Base-by-base conservation (phyloP, 2,888 invertebrate species). In the Lochmaea crataegi region DNA sequence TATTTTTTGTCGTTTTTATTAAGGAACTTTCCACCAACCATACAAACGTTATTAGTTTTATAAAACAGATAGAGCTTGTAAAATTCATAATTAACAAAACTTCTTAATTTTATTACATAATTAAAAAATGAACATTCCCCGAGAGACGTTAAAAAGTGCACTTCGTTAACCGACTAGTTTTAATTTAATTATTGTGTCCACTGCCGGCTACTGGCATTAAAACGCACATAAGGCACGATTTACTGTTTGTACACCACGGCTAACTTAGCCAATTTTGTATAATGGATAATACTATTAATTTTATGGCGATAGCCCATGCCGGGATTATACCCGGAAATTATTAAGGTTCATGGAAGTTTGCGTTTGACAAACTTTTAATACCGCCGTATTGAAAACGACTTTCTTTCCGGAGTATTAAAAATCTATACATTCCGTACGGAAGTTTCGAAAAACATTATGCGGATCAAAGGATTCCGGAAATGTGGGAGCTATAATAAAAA, bases 281-380 rank as follows among this genome's bases (percentile, higher is more conserved):
- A 18, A 53, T 53, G 53, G 16, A 53, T 53, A 53, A 53, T 53
- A 53, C 53, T 10, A 53, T 53, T 18, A 53, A 53, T 18, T 53
- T 53, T 53, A 16, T 53, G 18, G 16, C 53, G 16, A 18, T 53
- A 53, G 16, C 14, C 53, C 18, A 18, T 3, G 53, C 53, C 2
- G 53, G 53, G 10, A 53, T 53, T 53, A 53, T 14, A 18, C 16
- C 16, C 18, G 53, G 16, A 53, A 53, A 18, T 53, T 53, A 53
- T 53, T 53, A 10, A 53, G 18, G 53, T 16, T 53, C 51, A 51
- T 7, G 14, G n/a, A n/a, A 48, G 48, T 48, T 48, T 48, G 14
- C 14, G 48, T n/a, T 48, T 9, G 16, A 18, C 18, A 53, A 53
- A 53, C 53, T 18, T 18, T 18, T 53, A 53, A 53, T 53, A 11